Base-by-base conservation (phyloP, 2,113 vertebrate genomes). In the Noctilio leporinus region DNA sequence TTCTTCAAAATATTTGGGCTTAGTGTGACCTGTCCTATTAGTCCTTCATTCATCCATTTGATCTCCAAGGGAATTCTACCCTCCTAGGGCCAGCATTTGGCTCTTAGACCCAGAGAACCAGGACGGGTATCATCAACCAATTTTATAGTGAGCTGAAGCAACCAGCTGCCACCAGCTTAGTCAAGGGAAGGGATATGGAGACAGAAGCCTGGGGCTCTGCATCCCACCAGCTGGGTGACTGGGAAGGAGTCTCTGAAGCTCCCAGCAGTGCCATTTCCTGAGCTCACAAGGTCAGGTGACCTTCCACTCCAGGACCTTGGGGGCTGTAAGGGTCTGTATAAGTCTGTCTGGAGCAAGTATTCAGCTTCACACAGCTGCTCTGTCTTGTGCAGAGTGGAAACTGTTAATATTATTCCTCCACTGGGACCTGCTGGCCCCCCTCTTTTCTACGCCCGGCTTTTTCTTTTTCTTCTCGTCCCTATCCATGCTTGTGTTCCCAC, bases 351-450 rank as follows among this genome's bases (percentile, higher is more conserved):
- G 10, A 15, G 33, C 20, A 0, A 7, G 15, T 26, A 15, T 49
- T 43, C 2, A 35, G 45, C 45, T 17, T 72, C 57, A 45, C 11
- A 0, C 0, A 30, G 65, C 70, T 40, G 45, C 28, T 9, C 57
- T 0, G 0, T 49, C 28, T 38, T 10, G 4, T 12, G 2, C 7
- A 0, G 0, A 33, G 35, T 5, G 0, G 10, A 81, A 30, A 12
- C 17, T 2, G 0, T 38, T 16, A 47, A 51, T 47, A 7, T 33
- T 45, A 8, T 47, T 69, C 45, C 77, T 47, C 7, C 7, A 43
- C 64, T 30, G 0, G 19, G 49, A 55, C 88, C 28, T 53, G 92
- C 67, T 3, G 1, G 33, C 55, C 49, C 57, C 57, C 40, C 28
- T 51, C 62, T 51, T 51, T 33, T 64, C 73, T 57, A 10, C 51